These are phyloP conservation scores for Sebastes miniatus DNA, from an alignment of 2,797 vertebrate species.

Conservation along the genomic window DNA sequence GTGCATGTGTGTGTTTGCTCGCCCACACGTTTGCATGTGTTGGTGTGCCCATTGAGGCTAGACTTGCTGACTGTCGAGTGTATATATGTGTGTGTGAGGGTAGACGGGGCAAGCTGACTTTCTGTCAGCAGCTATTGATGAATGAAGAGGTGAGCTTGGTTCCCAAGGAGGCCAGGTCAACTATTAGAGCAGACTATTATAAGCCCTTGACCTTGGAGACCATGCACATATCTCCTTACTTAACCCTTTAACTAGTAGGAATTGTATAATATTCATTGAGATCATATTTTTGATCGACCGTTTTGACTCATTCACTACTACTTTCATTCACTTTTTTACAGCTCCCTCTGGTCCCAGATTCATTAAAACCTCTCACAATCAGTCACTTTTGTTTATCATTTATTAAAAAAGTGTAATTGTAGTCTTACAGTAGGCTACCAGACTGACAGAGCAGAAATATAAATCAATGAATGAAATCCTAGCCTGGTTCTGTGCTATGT, in stretches of 20 bases:
- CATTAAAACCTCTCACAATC: neutral
- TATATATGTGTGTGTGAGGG: neutral
- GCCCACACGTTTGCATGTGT: slow-evolving; percentile 44
- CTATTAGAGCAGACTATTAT: slow-evolving; percentile 27
- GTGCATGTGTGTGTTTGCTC: slow-evolving; percentile 45
- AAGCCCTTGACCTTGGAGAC: slow-evolving; percentile 15
- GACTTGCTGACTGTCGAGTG: slow-evolving; percentile 54
- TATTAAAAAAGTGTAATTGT: slow-evolving; percentile 7
- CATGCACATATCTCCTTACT: neutral
- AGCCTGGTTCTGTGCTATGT: slow-evolving; percentile 52
- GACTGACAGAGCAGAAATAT: slow-evolving; percentile 37
- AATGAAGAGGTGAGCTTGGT: slow-evolving; percentile 48
- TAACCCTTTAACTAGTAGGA: neutral
- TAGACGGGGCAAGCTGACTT: slow-evolving; percentile 23
- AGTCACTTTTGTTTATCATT: neutral
- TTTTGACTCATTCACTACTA: no score
- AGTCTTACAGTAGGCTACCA: slow-evolving; percentile 19
- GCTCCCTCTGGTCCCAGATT: neutral
- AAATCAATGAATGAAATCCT: slow-evolving; percentile 67
- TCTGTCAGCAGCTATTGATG: slow-evolving; percentile 69
- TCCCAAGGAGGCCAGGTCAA: slow-evolving; percentile 12
- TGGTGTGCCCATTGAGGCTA: slow-evolving; percentile 37
- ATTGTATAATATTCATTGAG: neutral
- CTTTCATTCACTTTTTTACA: neutral
- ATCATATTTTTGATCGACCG: neutral